Conservation (phyloP, 2,797 vertebrate species). For the Anabas testudineus region DNA sequence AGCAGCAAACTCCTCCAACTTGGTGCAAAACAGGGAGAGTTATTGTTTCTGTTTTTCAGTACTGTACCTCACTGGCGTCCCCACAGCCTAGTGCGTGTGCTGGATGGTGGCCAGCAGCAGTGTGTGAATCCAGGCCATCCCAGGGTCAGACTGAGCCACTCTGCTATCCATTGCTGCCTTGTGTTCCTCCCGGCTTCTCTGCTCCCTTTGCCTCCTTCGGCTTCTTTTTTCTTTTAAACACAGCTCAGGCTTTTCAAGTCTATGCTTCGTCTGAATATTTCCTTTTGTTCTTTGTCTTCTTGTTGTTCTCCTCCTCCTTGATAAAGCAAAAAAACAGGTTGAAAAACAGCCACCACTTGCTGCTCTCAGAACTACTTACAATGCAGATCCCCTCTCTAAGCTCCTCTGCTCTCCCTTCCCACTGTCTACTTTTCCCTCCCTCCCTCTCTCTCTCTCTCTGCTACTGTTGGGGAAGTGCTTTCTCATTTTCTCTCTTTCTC, state of each 20-base stretch:
- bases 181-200: conserved; percentile 79
- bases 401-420: conserved; percentile 65
- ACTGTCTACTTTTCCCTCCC: conserved; percentile 65
- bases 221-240: conserved; percentile 16
- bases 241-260: conserved; percentile 35
- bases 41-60: conserved; percentile 22
- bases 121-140: conserved; percentile 80
- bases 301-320: conserved; percentile 30
- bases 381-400: conserved; percentile 77
- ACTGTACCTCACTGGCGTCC: conserved; percentile 79
- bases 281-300: conserved; percentile 34
- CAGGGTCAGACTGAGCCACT: conserved; percentile 72
- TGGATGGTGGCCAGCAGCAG: conserved; percentile 74
- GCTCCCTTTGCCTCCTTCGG: conserved; percentile 41
- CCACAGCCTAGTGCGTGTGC: conserved; percentile 74
- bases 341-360: conserved; percentile 73
- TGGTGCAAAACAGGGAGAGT: conserved; percentile 14
- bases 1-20: conserved; percentile 19
- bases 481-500: conserved; percentile 71
- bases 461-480: conserved; percentile 76
- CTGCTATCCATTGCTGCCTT: conserved; percentile 85
- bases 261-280: conserved; percentile 29
- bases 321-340: conserved; percentile 61
- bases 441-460: conserved; percentile 42
- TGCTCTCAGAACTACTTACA: conserved; percentile 78